Base-by-base conservation (phyloP, 2,888 invertebrate species). In the Cactoblastis cactorum region DNA sequence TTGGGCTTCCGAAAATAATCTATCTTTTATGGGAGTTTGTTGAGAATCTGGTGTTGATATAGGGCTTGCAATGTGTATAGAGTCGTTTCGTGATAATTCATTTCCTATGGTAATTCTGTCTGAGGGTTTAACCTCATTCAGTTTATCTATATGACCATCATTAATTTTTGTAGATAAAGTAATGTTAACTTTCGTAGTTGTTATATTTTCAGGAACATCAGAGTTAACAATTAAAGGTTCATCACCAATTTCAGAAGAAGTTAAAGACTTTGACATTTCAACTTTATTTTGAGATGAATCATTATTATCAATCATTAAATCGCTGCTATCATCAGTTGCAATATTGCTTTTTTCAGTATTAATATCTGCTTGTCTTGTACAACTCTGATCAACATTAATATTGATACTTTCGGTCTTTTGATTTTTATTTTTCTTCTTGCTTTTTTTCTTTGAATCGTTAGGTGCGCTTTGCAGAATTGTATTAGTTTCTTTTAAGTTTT, bases 11-110 rank as follows among this genome's bases (percentile, higher is more conserved):
- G 83, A 80, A 61, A 80, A 89, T 18, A 80, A 54, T 55, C 84
- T 76, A 3, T 89, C 89, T 71, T 88, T 89, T 3, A 85, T 59
- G 11, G 89, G 89, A 14, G 89, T 89, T 54, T 81, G 79, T 52
- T 80, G 49, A 0, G 79, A 80, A 53, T 88, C 88, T 1, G 88
- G 87, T 6, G 84, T 87, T 14, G 82, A 80, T 28, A 77, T 53
- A 18, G 80, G 65, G 24, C 75, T 74, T 33, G 70, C 66, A 22
- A 66, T 51, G 5, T 59, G 51, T 55, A 65, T 69, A 45, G 53
- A 46, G 14, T 45, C 49, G 19, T 41, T 50, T 47, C 49, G 32
- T 4, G 12, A 45, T 45, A 4, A 19, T 22, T 19, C 5, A 46
- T 24, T 24, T 24, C 24, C 6, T 14, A 12, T 43, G n/a, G 11